Percentiles rank a stretch among this genome's conserved stretches.
These are phyloP conservation scores for Musca vetustissima DNA, from an alignment of 1,140 invertebrate species.

Conservation along the genomic window DNA sequence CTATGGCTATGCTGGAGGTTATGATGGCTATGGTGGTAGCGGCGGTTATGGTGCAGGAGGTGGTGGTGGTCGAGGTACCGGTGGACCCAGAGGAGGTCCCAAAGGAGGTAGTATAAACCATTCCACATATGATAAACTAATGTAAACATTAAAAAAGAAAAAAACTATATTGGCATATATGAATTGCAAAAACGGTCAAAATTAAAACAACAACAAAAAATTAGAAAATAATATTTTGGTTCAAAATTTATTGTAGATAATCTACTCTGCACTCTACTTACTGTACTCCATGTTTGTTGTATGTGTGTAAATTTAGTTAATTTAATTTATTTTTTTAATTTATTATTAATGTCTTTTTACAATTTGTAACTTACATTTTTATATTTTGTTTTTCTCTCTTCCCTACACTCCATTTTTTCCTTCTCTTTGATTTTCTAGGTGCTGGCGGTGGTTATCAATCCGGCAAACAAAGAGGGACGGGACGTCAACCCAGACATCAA, in stretches of 20 bases:
- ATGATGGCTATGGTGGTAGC: constrained; percentile 50
- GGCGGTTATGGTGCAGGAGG: constrained; percentile 27
- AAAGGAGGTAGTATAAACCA: constrained; percentile 39
- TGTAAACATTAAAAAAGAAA: not conserved
- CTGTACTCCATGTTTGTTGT: not conserved
- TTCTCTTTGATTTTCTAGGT: constrained; percentile 20
- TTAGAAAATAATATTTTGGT: constrained; percentile 6
- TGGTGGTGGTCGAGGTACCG: constrained; percentile 44
- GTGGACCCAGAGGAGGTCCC: constrained; percentile 47
- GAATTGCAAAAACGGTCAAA: constrained; percentile 6
- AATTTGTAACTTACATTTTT: not conserved
- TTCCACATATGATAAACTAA: constrained; percentile 15
- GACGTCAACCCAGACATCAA: constrained; percentile 56
- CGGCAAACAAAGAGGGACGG: constrained; percentile 54
- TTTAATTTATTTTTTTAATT: constrained; percentile 15
- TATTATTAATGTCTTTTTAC: too few species aligned
- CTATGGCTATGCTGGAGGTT: constrained; percentile 54
- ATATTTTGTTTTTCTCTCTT: not conserved
- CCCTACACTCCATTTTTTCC: not conserved
- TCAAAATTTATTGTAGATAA: not conserved
- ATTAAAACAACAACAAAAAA: constrained; percentile 18
- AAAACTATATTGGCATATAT: not conserved
- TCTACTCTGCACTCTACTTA: not conserved
- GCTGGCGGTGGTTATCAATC: constrained; percentile 50
- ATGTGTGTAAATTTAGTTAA: constrained; percentile 11